These are phyloP conservation scores for Clepsis dumicolana DNA, from an alignment of 2,888 invertebrate species.

Conservation along the genomic window DNA sequence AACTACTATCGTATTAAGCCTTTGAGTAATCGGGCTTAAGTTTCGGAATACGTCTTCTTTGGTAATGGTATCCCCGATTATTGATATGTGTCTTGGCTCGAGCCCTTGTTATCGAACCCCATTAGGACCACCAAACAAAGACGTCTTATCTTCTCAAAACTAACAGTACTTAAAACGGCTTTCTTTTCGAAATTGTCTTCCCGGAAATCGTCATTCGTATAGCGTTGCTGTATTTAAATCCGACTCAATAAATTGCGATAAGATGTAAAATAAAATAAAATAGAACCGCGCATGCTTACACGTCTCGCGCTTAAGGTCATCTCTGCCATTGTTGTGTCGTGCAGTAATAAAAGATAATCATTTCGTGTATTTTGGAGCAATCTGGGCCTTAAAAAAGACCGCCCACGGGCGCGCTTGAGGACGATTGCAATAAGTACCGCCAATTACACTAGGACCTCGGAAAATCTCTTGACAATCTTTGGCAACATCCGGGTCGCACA, in stretches of 20 bases:
- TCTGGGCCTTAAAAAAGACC: conserved; percentile 59
- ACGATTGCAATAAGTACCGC: conserved; percentile 22
- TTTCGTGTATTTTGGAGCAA: conserved; percentile 79
- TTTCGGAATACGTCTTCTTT: conserved; percentile 4
- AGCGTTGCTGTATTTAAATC: conserved; percentile 28
- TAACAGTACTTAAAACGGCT: conserved; percentile 47
- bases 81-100: conserved; percentile 53
- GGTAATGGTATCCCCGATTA: conserved; percentile 38
- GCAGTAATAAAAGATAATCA: conserved; percentile 77
- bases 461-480: conserved; percentile 27
- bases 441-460: conserved; percentile 33
- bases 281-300: conserved; percentile 62
- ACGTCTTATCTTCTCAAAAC: conserved; percentile 47
- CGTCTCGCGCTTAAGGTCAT: conserved; percentile 74
- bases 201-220: not conserved
- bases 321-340: conserved; percentile 77
- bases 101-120: conserved; percentile 57
- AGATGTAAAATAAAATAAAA: conserved; percentile 57
- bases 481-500: conserved; percentile 32
- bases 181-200: conserved; percentile 22
- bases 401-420: conserved; percentile 59
- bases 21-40: not conserved
- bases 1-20: not conserved
- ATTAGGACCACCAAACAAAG: conserved; percentile 65
- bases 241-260: conserved; percentile 30